A percentile compares a stretch with the other conserved stretches of the same genome.
These are phyloP conservation scores for Zophobas morio DNA, from an alignment of 1,140 invertebrate species.

Conservation along the genomic window DNA sequence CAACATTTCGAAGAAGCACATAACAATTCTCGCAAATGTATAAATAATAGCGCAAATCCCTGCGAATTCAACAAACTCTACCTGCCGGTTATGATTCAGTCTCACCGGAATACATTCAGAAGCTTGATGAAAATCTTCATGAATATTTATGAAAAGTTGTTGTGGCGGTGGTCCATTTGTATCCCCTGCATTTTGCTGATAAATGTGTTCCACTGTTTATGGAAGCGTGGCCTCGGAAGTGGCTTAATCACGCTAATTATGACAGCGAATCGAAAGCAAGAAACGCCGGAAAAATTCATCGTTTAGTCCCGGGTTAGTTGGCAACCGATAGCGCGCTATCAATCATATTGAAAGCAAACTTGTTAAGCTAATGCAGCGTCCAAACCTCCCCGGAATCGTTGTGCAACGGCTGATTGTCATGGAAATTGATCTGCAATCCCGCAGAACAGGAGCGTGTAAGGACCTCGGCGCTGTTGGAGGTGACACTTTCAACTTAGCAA, in stretches of 20 bases:
- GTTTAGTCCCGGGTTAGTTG: background rate
- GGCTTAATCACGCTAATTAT: background rate
- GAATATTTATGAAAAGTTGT: constrained; percentile 35
- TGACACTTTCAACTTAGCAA: background rate
- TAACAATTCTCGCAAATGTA: no score
- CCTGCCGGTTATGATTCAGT: constrained; percentile 1
- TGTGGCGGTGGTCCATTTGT: constrained; percentile 15
- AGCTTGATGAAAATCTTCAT: constrained; percentile 32
- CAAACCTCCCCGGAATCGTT: background rate
- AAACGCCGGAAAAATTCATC: background rate
- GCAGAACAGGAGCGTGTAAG: constrained; percentile 1
- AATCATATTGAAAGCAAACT: constrained; percentile 21
- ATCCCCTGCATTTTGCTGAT: constrained; percentile 34
- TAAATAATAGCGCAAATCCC: no score
- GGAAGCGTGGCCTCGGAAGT: background rate
- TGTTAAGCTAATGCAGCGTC: constrained; percentile 18
- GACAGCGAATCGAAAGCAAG: background rate
- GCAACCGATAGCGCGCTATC: constrained; percentile 6
- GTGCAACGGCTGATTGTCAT: background rate
- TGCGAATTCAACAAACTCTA: background rate
- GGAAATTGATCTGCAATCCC: constrained; percentile 6
- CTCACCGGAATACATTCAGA: constrained; percentile 9
- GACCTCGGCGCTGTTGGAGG: constrained; percentile 1
- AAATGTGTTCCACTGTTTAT: constrained; percentile 15
- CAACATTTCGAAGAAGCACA: no score